Base-by-base conservation (phyloP, 2,888 invertebrate species). In the Brachypalpus laphriformis region DNA sequence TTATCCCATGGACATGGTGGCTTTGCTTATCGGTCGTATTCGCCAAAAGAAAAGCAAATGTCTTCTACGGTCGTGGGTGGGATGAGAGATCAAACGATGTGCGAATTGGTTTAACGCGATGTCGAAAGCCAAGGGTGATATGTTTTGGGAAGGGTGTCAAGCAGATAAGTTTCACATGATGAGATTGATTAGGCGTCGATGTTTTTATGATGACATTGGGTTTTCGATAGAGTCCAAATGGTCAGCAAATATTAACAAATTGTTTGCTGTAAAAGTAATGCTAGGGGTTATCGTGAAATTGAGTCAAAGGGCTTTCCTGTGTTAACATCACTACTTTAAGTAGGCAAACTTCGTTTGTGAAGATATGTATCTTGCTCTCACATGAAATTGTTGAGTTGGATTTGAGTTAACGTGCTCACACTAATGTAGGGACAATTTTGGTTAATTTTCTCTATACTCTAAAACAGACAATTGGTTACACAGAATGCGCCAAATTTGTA, bases 31-130 rank as follows among this genome's bases (percentile, higher is more conserved):
- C 78, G 54, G n/a, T 72, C 18, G 34, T 63, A 20, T 37, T 56
- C 51, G 63, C 20, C 71, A 56, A 56, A 71, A 51, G 40, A 18
- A 47, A 47, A 34, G 71, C 71, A 49, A 72, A 72, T 45, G 37
- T 45, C 40, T 56, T 49, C 28, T 2, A 8, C 14, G 8, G 28
- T 22, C n/a, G 18, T 47, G 28, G 8, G 14, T 7, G 76, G 37
- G 34, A 40, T 59, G 56, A 22, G 45, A 31, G 20, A 63, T 56
- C 25, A 49, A 78, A 63, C 61, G 71, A 78, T 71, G 78, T 78
- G 78, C 78, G 78, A 78, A 78, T 78, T 78, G 66, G 78, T 61
- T 78, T 47, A 72, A 56, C 71, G 63, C 71, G 45, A 56, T 71
- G 54, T 47, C 72, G 14, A 28, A 59, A 72, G 63, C 71, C 78